Percentiles rank a stretch among this genome's conserved stretches.
These are phyloP conservation scores for Bombycilla garrulus DNA, from an alignment of 2,113 vertebrate species.

Conservation along the genomic window DNA sequence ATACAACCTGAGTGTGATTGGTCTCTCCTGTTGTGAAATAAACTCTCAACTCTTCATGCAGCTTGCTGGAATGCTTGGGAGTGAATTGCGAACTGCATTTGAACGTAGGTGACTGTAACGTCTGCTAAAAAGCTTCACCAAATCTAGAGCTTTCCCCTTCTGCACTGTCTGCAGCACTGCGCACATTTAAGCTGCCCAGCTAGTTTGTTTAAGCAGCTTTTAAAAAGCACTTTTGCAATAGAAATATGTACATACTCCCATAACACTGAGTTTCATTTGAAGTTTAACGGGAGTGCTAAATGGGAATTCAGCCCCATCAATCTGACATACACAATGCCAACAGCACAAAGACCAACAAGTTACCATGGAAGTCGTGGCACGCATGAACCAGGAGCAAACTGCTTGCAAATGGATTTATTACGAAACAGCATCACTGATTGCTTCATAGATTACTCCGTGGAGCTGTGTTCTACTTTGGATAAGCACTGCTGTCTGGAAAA, in stretches of 20 bases:
- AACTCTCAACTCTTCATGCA: background rate
- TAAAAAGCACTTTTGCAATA: conserved; percentile 7
- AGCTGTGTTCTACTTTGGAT: background rate
- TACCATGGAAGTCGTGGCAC: background rate
- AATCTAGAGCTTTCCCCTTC: background rate
- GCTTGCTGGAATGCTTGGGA: conserved; percentile 42
- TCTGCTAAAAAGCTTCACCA: conserved; percentile 40
- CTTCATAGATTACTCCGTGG: background rate
- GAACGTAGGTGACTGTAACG: background rate
- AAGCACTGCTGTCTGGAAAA: conserved; percentile 50
- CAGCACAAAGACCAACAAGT: background rate
- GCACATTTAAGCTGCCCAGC: background rate
- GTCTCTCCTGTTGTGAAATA: conserved; percentile 34
- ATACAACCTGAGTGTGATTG: background rate
- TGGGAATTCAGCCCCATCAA: background rate
- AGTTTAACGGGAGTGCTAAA: background rate
- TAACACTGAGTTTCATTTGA: background rate
- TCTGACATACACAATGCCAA: conserved; percentile 2
- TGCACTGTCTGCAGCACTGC: background rate
- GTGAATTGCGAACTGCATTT: conserved; percentile 30
- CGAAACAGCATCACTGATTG: background rate
- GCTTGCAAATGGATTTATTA: conserved; percentile 20
- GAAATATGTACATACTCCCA: background rate
- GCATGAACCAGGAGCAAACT: background rate
- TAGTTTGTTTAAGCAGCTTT: conserved; percentile 46